phyloP scores from a whole-genome alignment of 1,140 invertebrate genomes.

The Drosophila carrolli region DNA sequence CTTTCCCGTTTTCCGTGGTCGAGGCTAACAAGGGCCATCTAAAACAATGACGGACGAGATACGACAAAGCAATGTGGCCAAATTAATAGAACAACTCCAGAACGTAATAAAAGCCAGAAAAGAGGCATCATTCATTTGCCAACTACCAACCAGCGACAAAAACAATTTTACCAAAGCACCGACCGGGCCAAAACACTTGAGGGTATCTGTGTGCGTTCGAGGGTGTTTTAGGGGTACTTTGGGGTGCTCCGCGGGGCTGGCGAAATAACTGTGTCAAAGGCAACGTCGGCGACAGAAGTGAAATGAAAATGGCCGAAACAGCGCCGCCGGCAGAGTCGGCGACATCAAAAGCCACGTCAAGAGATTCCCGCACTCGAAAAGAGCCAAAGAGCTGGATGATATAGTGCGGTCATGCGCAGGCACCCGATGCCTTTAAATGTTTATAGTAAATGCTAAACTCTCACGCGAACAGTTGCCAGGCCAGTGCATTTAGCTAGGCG shows the following conservation, averaged over 20 bases:
- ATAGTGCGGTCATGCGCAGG: slow-evolving; percentile 50
- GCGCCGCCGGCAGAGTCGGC: slow-evolving; percentile 51
- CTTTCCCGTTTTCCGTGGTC: background rate
- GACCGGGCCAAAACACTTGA: slow-evolving; percentile 28
- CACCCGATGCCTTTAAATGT: slow-evolving; percentile 28
- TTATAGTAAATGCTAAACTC: slow-evolving; percentile 33
- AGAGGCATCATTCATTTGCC: slow-evolving; percentile 33
- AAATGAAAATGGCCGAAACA: slow-evolving; percentile 73
- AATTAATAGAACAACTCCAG: slow-evolving; percentile 75
- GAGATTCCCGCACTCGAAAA: slow-evolving; percentile 9
- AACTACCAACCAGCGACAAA: slow-evolving; percentile 30
- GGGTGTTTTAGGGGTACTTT: background rate
- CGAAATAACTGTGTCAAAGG: slow-evolving; percentile 72
- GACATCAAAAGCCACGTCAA: slow-evolving; percentile 49
- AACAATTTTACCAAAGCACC: slow-evolving; percentile 49
- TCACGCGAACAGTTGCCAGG: slow-evolving; percentile 14
- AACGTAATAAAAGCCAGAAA: slow-evolving; percentile 52
- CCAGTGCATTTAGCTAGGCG: slow-evolving; percentile 4
- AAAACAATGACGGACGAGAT: slow-evolving; percentile 28
- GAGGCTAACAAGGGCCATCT: slow-evolving; percentile 10
- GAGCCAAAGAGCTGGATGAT: slow-evolving; percentile 30
- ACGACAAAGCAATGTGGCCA: slow-evolving; percentile 49
- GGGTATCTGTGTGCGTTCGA: slow-evolving; percentile 1
- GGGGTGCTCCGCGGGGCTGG: slow-evolving; percentile 16
- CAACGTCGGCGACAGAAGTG: slow-evolving; percentile 63